phyloP scores from a whole-genome alignment of 2,797 vertebrate species.

The Linurgus olivaceus region DNA sequence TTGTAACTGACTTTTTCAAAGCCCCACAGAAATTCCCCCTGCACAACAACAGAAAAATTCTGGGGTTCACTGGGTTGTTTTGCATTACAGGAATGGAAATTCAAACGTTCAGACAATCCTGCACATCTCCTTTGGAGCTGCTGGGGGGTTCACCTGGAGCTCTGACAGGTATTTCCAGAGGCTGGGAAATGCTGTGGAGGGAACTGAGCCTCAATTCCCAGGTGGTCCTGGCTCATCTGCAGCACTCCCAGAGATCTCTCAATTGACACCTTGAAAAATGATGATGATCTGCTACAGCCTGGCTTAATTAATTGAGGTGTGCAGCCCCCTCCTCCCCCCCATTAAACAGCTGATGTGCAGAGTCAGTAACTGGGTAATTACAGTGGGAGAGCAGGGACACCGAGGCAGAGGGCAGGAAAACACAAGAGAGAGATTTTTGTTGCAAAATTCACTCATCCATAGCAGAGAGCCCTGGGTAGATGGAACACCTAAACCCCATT shows the following conservation, averaged over 20 bases:
- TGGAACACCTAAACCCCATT: neutral
- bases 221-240: neutral
- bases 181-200: neutral
- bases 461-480: neutral
- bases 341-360: neutral
- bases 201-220: neutral
- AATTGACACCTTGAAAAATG: conserved; percentile 43
- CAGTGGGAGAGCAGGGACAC: neutral
- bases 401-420: neutral
- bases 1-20: neutral
- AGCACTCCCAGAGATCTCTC: neutral
- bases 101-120: fast-evolving
- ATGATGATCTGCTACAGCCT: conserved; percentile 7
- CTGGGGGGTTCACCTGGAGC: neutral
- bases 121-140: fast-evolving
- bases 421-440: neutral
- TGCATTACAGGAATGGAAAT: neutral
- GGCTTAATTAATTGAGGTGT: conserved; percentile 44
- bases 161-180: neutral
- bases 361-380: neutral
- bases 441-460: neutral
- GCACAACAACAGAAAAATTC: neutral
- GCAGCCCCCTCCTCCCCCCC: neutral
- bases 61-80: neutral
- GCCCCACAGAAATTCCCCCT: neutral